Evolutionary conservation across 2,113 vertebrate genomes (phyloP).

Genomic region (Pomatorhinus ruficollis): DNA sequence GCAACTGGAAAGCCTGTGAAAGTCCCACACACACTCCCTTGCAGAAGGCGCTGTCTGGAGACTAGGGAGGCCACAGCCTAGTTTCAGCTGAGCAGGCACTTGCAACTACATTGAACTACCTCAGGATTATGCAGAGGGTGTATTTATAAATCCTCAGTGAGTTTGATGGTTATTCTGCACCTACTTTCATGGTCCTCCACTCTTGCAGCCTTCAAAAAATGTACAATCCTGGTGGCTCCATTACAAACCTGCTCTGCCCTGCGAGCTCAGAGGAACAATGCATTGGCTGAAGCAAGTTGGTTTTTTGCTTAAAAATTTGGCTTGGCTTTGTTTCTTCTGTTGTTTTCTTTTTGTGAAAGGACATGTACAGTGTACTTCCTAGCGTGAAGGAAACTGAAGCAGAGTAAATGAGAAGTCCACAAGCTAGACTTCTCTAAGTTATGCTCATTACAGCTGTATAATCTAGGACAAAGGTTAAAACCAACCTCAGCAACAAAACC

Average conservation of each 20-base stretch:
- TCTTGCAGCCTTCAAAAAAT: not conserved
- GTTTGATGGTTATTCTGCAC: not conserved
- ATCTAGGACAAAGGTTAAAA: not conserved
- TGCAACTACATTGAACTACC: not conserved
- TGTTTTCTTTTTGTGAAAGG: not conserved
- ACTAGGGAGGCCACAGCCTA: not conserved
- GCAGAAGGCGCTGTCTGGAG: conserved; percentile 14
- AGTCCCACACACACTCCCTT: conserved; percentile 37
- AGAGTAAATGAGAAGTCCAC: not conserved
- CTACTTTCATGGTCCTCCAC: not conserved
- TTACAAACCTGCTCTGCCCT: not conserved
- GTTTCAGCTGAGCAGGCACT: not conserved
- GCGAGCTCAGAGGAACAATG: not conserved
- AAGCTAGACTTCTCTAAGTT: not conserved
- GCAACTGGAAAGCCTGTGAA: conserved; percentile 64
- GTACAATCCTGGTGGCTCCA: not conserved
- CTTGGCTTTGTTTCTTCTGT: not conserved
- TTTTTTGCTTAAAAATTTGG: not conserved
- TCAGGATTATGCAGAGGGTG: not conserved
- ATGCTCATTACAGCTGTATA: not conserved
- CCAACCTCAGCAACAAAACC: not conserved
- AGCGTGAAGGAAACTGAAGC: not conserved
- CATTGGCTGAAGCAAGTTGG: not conserved
- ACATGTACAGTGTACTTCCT: not conserved
- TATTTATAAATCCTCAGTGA: not conserved